Evolutionary conservation across 2,888 invertebrate genomes (phyloP).

Genomic region (Zelleria hepariella): DNA sequence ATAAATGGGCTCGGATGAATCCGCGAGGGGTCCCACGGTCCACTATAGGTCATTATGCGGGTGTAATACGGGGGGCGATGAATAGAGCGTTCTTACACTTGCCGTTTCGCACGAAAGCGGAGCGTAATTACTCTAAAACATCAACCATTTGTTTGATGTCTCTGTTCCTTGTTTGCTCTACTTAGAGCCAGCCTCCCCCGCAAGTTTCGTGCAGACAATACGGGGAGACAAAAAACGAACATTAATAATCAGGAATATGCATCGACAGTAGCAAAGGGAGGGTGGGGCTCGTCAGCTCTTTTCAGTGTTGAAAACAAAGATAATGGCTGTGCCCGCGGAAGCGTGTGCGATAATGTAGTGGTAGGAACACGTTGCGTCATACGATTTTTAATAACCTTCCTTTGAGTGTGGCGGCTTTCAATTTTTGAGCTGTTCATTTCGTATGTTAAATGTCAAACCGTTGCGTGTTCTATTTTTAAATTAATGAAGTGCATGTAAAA

Average conservation of each 20-base stretch:
- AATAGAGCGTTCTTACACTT: slow-evolving; percentile 34
- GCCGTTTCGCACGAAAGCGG: slow-evolving; percentile 64
- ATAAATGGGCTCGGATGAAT: background rate
- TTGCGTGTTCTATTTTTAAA: background rate
- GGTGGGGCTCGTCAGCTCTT: slow-evolving; percentile 32
- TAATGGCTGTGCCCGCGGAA: slow-evolving; percentile 27
- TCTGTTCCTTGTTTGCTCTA: slow-evolving; percentile 71
- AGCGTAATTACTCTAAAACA: slow-evolving; percentile 72
- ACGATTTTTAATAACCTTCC: background rate
- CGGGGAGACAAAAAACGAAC: slow-evolving; percentile 62
- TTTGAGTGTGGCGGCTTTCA: background rate
- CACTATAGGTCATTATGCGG: background rate
- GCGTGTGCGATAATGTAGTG: background rate
- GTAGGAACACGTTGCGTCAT: background rate
- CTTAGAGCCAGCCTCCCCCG: slow-evolving; percentile 60
- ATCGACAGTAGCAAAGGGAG: slow-evolving; percentile 47
- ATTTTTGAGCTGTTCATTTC: background rate
- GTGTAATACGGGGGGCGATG: background rate
- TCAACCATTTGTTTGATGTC: slow-evolving; percentile 72
- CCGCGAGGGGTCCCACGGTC: background rate
- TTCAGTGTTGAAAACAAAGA: slow-evolving; percentile 38
- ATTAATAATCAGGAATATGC: slow-evolving; percentile 70
- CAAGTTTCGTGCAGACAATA: slow-evolving; percentile 59
- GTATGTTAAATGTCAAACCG: background rate
- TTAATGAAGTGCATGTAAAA: background rate